These are phyloP conservation scores for Morinoia aosen DNA, from an alignment of 2,888 invertebrate genomes.

Conservation along the genomic window DNA sequence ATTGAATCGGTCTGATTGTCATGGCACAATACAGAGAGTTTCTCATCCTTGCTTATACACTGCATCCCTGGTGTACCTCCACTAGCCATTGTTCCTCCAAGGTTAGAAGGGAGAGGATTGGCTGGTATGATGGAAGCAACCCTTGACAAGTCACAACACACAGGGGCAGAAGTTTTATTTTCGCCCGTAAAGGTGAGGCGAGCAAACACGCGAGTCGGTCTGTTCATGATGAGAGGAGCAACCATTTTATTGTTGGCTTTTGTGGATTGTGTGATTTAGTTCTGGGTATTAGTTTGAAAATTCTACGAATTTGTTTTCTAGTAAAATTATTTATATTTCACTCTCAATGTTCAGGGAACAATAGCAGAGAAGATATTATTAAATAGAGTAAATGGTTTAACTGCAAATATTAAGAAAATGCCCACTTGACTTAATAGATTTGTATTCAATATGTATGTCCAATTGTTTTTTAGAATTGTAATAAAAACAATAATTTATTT, in stretches of 20 bases:
- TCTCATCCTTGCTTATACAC: conserved; percentile 7
- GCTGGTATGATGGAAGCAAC: conserved; percentile 39
- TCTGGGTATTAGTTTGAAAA: neutral
- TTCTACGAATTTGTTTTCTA: neutral
- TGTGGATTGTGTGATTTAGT: neutral
- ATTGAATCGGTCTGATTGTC: neutral
- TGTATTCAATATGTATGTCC: neutral
- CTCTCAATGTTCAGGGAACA: neutral
- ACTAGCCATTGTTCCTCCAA: neutral
- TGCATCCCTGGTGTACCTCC: neutral
- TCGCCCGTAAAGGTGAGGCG: conserved; percentile 49
- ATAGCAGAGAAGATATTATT: neutral
- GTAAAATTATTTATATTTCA: neutral
- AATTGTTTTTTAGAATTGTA: neutral
- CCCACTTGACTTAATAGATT: neutral
- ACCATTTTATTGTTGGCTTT: neutral
- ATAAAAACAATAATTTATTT: neutral
- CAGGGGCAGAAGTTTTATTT: neutral
- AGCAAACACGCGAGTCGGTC: conserved; percentile 36
- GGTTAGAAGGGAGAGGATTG: neutral
- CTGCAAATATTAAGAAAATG: neutral
- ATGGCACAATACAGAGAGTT: conserved; percentile 24
- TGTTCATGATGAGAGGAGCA: conserved; percentile 13
- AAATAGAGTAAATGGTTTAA: neutral
- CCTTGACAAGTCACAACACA: conserved; percentile 41